Evolutionary conservation across 2,888 invertebrate genomes (phyloP).

Genomic region (Pseudeuparius sepicola): DNA sequence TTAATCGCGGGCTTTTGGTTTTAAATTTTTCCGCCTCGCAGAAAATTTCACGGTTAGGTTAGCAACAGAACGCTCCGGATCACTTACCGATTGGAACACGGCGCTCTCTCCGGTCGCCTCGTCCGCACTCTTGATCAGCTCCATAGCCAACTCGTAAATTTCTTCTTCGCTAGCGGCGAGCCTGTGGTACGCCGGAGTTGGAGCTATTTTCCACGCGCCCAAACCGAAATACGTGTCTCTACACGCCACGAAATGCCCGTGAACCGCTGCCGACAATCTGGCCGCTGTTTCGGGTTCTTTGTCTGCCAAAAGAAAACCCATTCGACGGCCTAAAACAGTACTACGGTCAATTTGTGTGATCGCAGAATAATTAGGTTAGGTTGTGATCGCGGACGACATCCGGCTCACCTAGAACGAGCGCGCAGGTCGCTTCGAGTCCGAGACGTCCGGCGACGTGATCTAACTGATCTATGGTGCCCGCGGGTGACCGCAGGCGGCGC

Average conservation of each 20-base stretch:
- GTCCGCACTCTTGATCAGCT: slow-evolving; percentile 57
- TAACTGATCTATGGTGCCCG: slow-evolving; percentile 49
- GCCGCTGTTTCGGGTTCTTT: slow-evolving; percentile 44
- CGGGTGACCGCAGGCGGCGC: slow-evolving; percentile 42
- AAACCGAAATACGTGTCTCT: slow-evolving; percentile 75
- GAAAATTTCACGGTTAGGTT: no score
- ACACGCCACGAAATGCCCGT: slow-evolving; percentile 60
- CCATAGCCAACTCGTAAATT: slow-evolving; percentile 67
- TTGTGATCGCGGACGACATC: no score
- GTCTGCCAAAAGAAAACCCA: slow-evolving; percentile 54
- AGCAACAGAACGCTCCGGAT: no score
- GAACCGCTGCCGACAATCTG: slow-evolving; percentile 61
- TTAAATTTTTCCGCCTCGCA: no score
- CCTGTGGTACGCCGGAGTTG: slow-evolving; percentile 60
- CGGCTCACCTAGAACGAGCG: slow-evolving; percentile 50
- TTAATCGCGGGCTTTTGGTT: no score
- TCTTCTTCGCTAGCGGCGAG: slow-evolving; percentile 66
- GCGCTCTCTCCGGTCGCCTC: slow-evolving; percentile 50
- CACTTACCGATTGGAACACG: slow-evolving; percentile 44
- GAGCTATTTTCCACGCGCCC: slow-evolving; percentile 72
- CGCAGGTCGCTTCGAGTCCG: slow-evolving; percentile 74
- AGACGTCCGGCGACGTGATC: slow-evolving; percentile 67
- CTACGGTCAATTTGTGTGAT: no score
- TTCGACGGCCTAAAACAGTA: slow-evolving; percentile 49
- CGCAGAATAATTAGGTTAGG: no score